phyloP scores from a whole-genome alignment of 2,797 vertebrate genomes.

The Lacerta viridis region DNA sequence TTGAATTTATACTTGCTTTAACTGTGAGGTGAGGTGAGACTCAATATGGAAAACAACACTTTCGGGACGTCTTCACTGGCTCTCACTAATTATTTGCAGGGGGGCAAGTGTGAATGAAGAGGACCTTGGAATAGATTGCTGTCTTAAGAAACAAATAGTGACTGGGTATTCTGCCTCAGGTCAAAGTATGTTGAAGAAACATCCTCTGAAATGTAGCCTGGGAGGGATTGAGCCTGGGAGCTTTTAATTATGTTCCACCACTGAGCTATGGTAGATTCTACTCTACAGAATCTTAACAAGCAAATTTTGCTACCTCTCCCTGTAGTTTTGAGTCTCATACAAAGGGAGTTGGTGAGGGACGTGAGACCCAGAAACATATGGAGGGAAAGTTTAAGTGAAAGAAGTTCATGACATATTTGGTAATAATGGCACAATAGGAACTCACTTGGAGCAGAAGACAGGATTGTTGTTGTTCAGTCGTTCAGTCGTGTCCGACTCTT shows the following conservation, averaged over 20 bases:
- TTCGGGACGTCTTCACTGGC: background rate
- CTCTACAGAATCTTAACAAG: too few species aligned
- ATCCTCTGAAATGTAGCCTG: background rate
- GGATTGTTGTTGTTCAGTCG: too few species aligned
- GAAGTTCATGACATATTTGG: background rate
- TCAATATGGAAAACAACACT: background rate
- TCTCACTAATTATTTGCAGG: conserved; percentile 33
- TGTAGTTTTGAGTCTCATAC: background rate
- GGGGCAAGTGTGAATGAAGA: conserved; percentile 3
- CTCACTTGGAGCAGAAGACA: background rate
- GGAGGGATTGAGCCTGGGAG: too few species aligned
- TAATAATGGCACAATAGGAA: background rate
- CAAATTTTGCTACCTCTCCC: background rate
- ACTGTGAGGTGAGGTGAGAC: background rate
- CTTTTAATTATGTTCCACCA: too few species aligned
- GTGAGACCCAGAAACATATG: background rate
- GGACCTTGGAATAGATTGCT: background rate
- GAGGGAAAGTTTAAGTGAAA: background rate
- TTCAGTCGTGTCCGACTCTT: too few species aligned
- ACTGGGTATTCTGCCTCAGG: background rate
- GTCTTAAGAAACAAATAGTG: too few species aligned
- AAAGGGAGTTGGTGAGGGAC: background rate
- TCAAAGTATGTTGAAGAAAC: conserved; percentile 8
- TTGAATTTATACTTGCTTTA: conserved; percentile 16
- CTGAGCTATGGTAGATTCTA: too few species aligned